Evolutionary conservation across 2,888 invertebrate species (phyloP), one percentile per base, ranked within the genome.

Genomic region (Cotesia congregata): DNA sequence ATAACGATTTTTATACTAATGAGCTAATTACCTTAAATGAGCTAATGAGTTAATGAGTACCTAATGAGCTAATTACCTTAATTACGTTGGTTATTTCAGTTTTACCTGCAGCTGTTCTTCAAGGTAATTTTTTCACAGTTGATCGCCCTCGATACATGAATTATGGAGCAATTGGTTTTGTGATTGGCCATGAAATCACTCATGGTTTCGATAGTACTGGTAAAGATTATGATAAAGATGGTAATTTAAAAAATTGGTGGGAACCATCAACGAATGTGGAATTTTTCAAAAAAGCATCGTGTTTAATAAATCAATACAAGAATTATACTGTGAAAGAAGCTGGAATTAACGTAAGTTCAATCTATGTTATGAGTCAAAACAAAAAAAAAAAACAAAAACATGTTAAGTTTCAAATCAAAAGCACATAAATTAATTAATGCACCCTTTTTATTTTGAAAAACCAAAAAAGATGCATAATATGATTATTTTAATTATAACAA

Each of bases 211-310:
- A 96, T 86, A 95, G 95, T 86, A 88, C 93, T 92, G 97, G 98
- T 71, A 93, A 97, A 67, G 96, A 97, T 90, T 98, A 97, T 86
- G 97, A 98, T 90, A 94, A 95, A 81, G 93, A 96, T 80, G 98
- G 98, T 9, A 97, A 98, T 90, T 90, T 98, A 80, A 93, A 95
- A 0, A 96, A 97, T 86, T 98, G 98, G 98, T 98, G 98, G 97
- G 94, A 94, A 80, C 92, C 94, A 71, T 91, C 92, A 80, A 98
- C 98, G 0, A 95, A 96, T 84, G 92, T 93, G 81, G 93, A 94
- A 20, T 98, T 97, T 88, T 91, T 96, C 75, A 92, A 95, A 81
- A 95, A 94, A 86, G 95, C 97, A 0, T 93, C 94, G 85, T 98
- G 98, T 87, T 97, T 98, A 84, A 96, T 98, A 82, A 93, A 97